Evolutionary conservation across 2,113 vertebrate genomes (phyloP), one percentile per base, ranked within the genome.

Genomic region (Leiothrix lutea): DNA sequence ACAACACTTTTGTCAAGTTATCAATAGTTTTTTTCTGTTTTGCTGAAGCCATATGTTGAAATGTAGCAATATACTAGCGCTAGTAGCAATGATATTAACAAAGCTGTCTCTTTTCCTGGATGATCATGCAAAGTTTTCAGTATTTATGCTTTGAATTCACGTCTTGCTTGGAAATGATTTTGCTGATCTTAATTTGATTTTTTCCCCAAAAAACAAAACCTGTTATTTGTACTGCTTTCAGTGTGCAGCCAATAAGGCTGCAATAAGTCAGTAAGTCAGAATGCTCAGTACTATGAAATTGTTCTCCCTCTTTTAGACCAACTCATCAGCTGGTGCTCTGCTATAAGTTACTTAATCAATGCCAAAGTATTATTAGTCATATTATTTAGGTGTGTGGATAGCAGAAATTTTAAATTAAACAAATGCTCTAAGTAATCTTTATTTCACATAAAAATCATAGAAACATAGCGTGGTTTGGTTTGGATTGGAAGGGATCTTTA

Each of bases 21-120:
- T 94, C 92, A 92, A 78, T 96, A 95, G 87, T 70, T 86, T 90
- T 92, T 93, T 94, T 85, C 75, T 93, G 82, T 93, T 97, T 95
- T 95, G 79, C 36, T 75, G 80, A 58, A 96, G 90, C 90, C 95
- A 90, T 92, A 91, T 95, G 90, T 88, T 82, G 80, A 92, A 95
- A 95, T 62, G 57, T 80, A 95, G 91, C 92, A 92, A 94, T 54
- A 56, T 61, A 90, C 90, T 83, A 60, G 80, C 20, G 23, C 81
- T 88, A 40, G 93, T 78, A 95, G 89, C 72, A 92, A 86, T 61
- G 88, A 79, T 91, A 95, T 95, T 94, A 86, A 91, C 80, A 94
- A 94, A 92, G 80, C 88, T 80, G 88, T 94, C 88, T 96, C 83
- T 96, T 89, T 88, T 86, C 71, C 83, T 87, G 67, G 48, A 86